Evolutionary conservation across 2,888 invertebrate species (phyloP), one percentile per base, ranked within the genome.

Genomic region (Acholoe squamosa): DNA sequence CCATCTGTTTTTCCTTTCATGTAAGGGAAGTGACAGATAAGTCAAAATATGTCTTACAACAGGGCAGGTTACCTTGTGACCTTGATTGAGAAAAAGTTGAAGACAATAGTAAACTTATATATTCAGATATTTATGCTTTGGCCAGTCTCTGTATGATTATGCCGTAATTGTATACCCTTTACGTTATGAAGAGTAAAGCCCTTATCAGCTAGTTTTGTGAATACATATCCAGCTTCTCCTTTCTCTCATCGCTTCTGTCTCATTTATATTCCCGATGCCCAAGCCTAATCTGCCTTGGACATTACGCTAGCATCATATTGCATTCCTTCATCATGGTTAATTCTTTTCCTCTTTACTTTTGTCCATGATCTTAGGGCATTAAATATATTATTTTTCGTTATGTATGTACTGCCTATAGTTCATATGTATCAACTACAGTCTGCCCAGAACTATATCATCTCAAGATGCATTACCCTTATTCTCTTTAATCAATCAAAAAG

Each of bases 401-500:
- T 34, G 80, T 22, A 80, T 80, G 80, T 43, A 14, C 80, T 80
- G 43, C 16, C n/a, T 80, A 80, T 80, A 80, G 80, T 80, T 80
- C 34, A 80, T 16, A 80, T 43, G 1, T 80, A 80, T 80, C 34
- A 80, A 22, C 25, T 31, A 14, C 14, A 16, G 28, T 5, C 10
- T 76, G 31, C 76, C 25, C 3, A 76, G 28, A 76, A 43, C 43
- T 43, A 10, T 43, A 43, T 43, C 10, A 7, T 43, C 43, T 43
- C 3, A 7, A 43, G 43, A 43, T 43, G 10, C 3, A 43, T 43
- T 43, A 43, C 43, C 43, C 10, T 7, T 43, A 10, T 7, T 43
- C 43, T 43, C 10, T 10, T 43, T 7, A 43, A 43, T 43, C 10
- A 43, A 43, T 43, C 43, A 43, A 10, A 43, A 43, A 43, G 10